phyloP scores from a whole-genome alignment of 2,888 invertebrate species.

The Mimachlamys varia region DNA sequence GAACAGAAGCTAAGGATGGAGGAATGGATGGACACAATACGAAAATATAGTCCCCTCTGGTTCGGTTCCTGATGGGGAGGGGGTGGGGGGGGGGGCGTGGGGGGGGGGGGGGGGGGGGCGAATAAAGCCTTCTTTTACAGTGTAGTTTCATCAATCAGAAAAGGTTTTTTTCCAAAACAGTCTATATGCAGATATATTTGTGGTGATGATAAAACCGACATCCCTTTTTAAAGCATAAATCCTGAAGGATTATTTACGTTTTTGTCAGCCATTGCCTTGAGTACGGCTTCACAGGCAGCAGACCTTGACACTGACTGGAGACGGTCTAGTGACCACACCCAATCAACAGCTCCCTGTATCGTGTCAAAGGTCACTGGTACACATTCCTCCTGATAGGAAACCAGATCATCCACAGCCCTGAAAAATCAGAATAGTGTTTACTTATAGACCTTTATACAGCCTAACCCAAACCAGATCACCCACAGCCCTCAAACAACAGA shows the following conservation, averaged over 20 bases:
- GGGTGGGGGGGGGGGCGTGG: too few relatives aligned
- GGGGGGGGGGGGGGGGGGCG: too few relatives aligned
- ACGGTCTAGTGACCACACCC: conserved; percentile 77
- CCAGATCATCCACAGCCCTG: conserved; percentile 78
- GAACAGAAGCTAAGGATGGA: too few relatives aligned
- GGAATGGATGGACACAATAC: too few relatives aligned
- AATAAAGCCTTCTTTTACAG: too few relatives aligned
- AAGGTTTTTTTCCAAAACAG: too few relatives aligned
- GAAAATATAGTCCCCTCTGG: too few relatives aligned
- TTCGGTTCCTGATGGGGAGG: too few relatives aligned
- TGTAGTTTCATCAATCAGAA: too few relatives aligned
- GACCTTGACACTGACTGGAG: conserved; percentile 75
- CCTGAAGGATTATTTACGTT: conserved; percentile 64
- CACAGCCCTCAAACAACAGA: too few relatives aligned
- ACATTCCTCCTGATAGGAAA: conserved; percentile 73
- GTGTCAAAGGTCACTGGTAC: conserved; percentile 78
- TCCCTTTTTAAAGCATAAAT: background rate
- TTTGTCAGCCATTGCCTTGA: conserved; percentile 75
- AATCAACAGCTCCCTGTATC: conserved; percentile 78
- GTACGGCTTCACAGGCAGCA: conserved; percentile 78
- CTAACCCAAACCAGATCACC: too few relatives aligned
- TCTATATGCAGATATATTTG: background rate
- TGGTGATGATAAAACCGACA: background rate
- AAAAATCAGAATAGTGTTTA: conserved; percentile 15
- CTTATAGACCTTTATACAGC: background rate